Percentiles rank a stretch among this genome's conserved stretches.
phyloP scores from a whole-genome alignment of 2,797 vertebrate genomes.

The Aviceda leuphotes region DNA sequence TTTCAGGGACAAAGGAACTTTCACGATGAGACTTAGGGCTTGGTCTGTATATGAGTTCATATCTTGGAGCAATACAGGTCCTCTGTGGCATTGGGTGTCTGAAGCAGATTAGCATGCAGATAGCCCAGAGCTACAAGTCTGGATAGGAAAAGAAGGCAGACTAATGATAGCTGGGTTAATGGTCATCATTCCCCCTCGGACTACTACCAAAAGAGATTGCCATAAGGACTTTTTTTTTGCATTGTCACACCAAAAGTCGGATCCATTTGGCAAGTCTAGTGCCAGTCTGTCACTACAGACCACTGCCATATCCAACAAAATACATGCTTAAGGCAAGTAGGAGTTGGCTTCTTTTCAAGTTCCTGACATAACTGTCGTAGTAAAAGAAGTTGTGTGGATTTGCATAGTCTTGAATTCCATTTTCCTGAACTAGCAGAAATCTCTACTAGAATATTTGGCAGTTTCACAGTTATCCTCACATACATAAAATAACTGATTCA shows the following conservation, averaged over 20 bases:
- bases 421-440: constrained; percentile 4
- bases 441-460: background rate
- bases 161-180: background rate
- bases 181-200: background rate
- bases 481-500: background rate
- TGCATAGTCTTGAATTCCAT: background rate
- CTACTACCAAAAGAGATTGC: background rate
- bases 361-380: background rate
- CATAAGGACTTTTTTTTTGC: background rate
- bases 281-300: background rate
- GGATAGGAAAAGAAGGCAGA: background rate
- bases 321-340: background rate
- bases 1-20: background rate
- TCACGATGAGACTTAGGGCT: background rate
- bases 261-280: background rate
- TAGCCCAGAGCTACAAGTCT: background rate
- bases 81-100: background rate
- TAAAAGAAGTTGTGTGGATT: constrained; percentile 1
- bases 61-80: background rate
- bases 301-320: background rate
- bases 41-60: background rate
- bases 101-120: background rate
- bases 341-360: background rate
- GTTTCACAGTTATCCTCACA: background rate
- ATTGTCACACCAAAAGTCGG: background rate